Base-by-base conservation (phyloP, 2,888 invertebrate genomes). In the Stratiomys singularior region DNA sequence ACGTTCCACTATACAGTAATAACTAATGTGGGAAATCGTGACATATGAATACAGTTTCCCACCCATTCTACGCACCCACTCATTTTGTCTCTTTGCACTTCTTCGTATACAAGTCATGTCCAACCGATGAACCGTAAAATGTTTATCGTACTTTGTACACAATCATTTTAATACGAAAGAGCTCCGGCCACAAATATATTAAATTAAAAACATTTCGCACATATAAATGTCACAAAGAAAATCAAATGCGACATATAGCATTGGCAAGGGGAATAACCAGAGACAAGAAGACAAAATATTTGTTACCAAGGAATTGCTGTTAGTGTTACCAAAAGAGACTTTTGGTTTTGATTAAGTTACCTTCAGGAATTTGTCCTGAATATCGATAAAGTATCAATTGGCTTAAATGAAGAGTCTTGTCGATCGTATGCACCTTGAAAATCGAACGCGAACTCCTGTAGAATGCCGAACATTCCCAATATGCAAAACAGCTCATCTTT, bases 191-290 rank as follows among this genome's bases (percentile, higher is more conserved):
- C 7, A 52, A 52, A 52, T 52, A 37, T 37, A 52, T 52, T 52
- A 52, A 52, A 52, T 52, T 52, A 52, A 52, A 52, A 52, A 4
- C 52, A 52, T 52, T 52, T 52, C 18, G 52, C 52, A 52, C 52
- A 18, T 52, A n/a, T 18, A 52, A 52, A n/a, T 52, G 4, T 52
- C 52, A n/a, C 52, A 13, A 18, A 18, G n/a, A 4, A 52, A 52
- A 52, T 52, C 18, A 15, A 4, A 52, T 13, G 52, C 15, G 52
- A 52, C 37, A 9, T 37, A 9, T 5, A 37, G 37, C 37, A 37
- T 37, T 37, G 37, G 3, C 37, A 37, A 37, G 5, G 37, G 37
- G n/a, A n/a, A n/a, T n/a, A 37, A 3, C 52, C 52, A n/a, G 3
- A 18, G 15, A 52, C 15, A 52, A 44, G 13, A 4, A 52, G 52